Conservation (phyloP, 2,113 vertebrate genomes). For the Pangasianodon gigas region DNA sequence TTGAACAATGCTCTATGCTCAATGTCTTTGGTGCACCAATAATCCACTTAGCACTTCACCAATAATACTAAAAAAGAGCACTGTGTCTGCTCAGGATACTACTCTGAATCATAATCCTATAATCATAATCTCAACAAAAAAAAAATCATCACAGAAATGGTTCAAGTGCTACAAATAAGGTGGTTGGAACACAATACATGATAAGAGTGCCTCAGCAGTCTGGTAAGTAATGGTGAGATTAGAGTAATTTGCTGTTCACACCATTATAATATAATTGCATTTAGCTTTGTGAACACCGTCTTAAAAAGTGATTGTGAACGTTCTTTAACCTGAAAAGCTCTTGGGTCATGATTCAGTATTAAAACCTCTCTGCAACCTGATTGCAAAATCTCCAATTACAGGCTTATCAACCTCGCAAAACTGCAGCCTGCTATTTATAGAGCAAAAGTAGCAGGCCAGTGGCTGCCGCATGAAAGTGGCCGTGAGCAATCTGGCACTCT, state of each 20-base stretch:
- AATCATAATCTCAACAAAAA: constrained; percentile 1
- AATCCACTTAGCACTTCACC: not conserved
- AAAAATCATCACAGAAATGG: constrained; percentile 9
- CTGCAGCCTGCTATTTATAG: constrained; percentile 55
- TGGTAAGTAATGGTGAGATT: constrained; percentile 36
- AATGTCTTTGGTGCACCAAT: not conserved
- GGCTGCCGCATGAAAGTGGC: constrained; percentile 47
- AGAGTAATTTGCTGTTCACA: constrained; percentile 53
- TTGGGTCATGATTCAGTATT: constrained; percentile 45
- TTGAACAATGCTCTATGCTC: not conserved
- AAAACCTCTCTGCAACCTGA: constrained; percentile 55
- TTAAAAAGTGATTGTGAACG: constrained; percentile 33
- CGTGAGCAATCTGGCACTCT: constrained; percentile 48
- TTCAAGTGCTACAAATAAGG: constrained; percentile 38
- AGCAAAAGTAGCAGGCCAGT: constrained; percentile 47
- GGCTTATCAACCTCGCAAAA: constrained; percentile 55
- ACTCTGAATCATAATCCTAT: constrained; percentile 35
- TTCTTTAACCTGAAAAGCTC: constrained; percentile 49
- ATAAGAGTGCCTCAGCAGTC: constrained; percentile 31
- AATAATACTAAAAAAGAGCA: not conserved
- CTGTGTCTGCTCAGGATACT: constrained; percentile 2
- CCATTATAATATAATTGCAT: constrained; percentile 45
- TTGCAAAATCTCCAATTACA: constrained; percentile 56
- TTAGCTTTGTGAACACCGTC: constrained; percentile 38
- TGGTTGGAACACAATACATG: constrained; percentile 36